phyloP scores from a whole-genome alignment of 2,888 invertebrate genomes.

The Luperina testacea region DNA sequence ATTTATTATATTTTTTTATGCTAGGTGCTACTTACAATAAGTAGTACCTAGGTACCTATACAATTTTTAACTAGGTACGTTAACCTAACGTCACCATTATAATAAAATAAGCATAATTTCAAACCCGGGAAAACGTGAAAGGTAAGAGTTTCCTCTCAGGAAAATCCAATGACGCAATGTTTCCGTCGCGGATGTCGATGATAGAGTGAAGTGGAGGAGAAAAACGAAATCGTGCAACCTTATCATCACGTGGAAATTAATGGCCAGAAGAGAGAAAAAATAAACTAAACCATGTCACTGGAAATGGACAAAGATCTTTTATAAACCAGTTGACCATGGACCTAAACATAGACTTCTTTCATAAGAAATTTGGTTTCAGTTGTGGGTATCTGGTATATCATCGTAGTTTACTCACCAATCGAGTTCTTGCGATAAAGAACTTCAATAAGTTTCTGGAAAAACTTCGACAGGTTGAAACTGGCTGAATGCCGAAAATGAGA shows the following conservation, averaged over 20 bases:
- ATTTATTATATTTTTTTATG: conserved; percentile 13
- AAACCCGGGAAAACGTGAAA: conserved; percentile 26
- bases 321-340: neutral
- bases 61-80: neutral
- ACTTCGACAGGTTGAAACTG: neutral
- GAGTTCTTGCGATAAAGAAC: neutral
- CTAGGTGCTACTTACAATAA: conserved; percentile 3
- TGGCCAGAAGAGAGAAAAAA: neutral
- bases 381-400: neutral
- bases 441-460: neutral
- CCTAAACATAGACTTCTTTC: neutral
- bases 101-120: conserved; percentile 37
- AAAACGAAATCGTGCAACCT: conserved; percentile 12
- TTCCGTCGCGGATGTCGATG: conserved; percentile 36
- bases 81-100: neutral
- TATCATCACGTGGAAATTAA: conserved; percentile 13
- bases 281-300: neutral
- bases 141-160: conserved; percentile 44
- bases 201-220: conserved; percentile 23
- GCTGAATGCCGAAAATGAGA: neutral
- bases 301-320: neutral
- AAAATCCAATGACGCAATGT: conserved; percentile 46
- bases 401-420: neutral
- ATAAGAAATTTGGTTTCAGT: too few species aligned
- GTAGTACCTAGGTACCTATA: neutral